These are phyloP conservation scores for Amphimallon solstitiale DNA, from an alignment of 2,888 invertebrate genomes.

Conservation along the genomic window DNA sequence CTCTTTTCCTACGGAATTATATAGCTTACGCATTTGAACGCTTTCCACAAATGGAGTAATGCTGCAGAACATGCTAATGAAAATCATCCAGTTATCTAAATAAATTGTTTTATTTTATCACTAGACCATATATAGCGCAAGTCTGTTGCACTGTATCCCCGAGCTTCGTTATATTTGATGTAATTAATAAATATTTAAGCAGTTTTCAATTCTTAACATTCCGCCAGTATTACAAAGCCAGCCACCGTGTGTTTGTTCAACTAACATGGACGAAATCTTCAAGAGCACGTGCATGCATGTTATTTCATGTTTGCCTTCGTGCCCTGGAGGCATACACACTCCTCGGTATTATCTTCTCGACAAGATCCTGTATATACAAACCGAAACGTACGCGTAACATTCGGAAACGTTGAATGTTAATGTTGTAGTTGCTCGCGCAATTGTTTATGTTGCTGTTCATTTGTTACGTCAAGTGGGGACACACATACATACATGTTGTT, in stretches of 20 bases:
- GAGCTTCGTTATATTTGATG: too few species aligned
- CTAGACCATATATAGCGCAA: too few species aligned
- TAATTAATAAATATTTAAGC: background rate
- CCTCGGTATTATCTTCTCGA: background rate
- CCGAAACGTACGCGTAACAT: background rate
- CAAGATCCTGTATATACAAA: background rate
- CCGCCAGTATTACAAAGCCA: background rate
- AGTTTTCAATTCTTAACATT: background rate
- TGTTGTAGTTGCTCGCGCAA: conserved; percentile 1
- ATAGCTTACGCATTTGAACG: too few species aligned
- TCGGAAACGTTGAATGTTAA: background rate
- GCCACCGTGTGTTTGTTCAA: background rate
- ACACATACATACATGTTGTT: conserved; percentile 1
- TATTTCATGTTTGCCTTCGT: conserved; percentile 9
- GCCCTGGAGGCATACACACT: conserved; percentile 1
- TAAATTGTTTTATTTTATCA: too few species aligned
- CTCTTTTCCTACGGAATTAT: too few species aligned
- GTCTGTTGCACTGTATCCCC: too few species aligned
- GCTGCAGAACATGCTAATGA: too few species aligned
- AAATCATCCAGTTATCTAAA: too few species aligned
- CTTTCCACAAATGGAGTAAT: too few species aligned
- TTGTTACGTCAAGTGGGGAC: conserved; percentile 19
- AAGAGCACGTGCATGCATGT: background rate
- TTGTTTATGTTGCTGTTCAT: conserved; percentile 20
- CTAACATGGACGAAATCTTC: background rate